Conservation (phyloP, 2,113 vertebrate species). For the Lagopus muta region DNA sequence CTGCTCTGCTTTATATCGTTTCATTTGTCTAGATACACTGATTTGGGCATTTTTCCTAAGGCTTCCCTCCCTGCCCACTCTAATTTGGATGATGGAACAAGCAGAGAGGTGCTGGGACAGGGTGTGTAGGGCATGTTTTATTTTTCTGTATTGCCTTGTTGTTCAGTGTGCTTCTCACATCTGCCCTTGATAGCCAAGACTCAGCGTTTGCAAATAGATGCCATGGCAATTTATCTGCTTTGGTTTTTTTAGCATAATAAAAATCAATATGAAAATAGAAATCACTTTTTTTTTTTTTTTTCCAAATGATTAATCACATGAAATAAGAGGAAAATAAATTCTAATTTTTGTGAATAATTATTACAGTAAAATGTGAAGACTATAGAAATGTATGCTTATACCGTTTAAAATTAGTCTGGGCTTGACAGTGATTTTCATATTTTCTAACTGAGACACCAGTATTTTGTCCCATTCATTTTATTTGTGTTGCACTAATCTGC, state of each 20-base stretch:
- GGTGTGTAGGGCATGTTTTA: neutral
- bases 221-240: neutral
- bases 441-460: neutral
- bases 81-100: neutral
- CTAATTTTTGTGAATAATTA: neutral
- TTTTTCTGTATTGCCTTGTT: neutral
- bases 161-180: neutral
- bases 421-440: neutral
- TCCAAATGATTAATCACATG: neutral
- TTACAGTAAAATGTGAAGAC: neutral
- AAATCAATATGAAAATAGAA: neutral
- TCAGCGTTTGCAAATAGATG: rapidly evolving
- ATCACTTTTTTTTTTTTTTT: rapidly evolving
- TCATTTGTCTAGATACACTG: neutral
- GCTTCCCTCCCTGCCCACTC: neutral
- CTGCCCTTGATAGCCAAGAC: neutral
- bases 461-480: neutral
- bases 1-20: neutral
- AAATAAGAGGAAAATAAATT: neutral
- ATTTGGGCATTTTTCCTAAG: neutral
- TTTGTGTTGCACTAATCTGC: neutral
- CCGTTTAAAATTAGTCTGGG: neutral
- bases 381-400: neutral
- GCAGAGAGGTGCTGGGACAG: neutral
- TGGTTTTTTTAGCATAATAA: neutral